Conservation (phyloP, 2,797 vertebrate species). For the Paguma larvata region DNA sequence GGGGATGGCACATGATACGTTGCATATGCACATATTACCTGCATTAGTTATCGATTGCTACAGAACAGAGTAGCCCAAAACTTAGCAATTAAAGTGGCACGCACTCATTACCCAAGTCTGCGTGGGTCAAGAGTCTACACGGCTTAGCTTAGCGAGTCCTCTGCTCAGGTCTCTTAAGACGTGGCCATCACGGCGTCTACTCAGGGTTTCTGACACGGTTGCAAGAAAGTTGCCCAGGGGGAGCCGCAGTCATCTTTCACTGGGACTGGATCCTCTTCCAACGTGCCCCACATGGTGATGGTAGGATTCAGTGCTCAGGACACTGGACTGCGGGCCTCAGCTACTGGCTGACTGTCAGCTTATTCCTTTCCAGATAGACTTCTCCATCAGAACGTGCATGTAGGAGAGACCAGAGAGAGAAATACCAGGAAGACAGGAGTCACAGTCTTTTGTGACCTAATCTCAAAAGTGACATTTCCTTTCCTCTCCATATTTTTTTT, state of each 20-base stretch:
- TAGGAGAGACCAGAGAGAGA: background rate
- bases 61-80: background rate
- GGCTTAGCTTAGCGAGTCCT: background rate
- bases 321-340: background rate
- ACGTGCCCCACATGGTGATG: rapidly evolving
- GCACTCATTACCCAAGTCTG: background rate
- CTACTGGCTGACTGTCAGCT: background rate
- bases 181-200: rapidly evolving
- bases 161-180: background rate
- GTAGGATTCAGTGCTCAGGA: background rate
- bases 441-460: background rate
- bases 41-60: rapidly evolving
- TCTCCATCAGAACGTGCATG: background rate
- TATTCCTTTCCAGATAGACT: rapidly evolving
- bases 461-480: rapidly evolving
- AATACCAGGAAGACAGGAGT: rapidly evolving
- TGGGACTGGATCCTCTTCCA: too few relatives aligned
- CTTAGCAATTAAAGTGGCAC: background rate
- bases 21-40: rapidly evolving
- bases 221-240: rapidly evolving
- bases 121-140: rapidly evolving
- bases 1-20: rapidly evolving
- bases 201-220: rapidly evolving
- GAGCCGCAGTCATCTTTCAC: rapidly evolving
- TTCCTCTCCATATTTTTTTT: background rate